Conservation (phyloP, 2,888 invertebrate genomes). For the Panorpa germanica region DNA sequence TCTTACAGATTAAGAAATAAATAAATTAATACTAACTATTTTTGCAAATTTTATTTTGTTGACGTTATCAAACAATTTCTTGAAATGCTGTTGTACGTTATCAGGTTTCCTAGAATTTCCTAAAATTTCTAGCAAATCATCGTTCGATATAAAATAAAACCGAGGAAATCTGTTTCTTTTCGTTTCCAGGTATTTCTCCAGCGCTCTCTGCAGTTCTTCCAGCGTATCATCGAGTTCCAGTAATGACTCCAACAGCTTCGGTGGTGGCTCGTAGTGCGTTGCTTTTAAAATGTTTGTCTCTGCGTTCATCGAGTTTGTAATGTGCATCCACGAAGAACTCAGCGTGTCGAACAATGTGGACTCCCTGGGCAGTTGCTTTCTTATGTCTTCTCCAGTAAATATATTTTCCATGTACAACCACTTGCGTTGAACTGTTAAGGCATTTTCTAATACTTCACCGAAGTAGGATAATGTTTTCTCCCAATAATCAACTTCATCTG, state of each 20-base stretch:
- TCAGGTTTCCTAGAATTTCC: constrained; percentile 74
- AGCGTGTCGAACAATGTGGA: constrained; percentile 54
- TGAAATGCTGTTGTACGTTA: constrained; percentile 66
- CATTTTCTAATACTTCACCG: constrained; percentile 61
- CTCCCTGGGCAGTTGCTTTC: constrained; percentile 63
- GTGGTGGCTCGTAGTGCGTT: constrained; percentile 36
- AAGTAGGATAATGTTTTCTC: constrained; percentile 67
- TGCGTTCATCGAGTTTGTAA: constrained; percentile 28
- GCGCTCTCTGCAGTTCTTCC: constrained; percentile 61
- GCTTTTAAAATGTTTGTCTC: constrained; percentile 36
- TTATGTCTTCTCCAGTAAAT: constrained; percentile 72
- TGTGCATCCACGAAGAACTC: constrained; percentile 48
- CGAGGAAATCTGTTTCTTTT: constrained; percentile 77
- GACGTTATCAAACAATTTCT: constrained; percentile 77
- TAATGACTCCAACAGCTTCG: constrained; percentile 43
- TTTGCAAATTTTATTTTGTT: constrained; percentile 49
- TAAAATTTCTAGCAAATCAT: constrained; percentile 55
- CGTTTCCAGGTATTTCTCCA: constrained; percentile 74
- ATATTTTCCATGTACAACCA: constrained; percentile 82
- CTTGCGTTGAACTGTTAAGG: constrained; percentile 64
- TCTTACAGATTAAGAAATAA: not conserved
- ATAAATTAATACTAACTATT: constrained; percentile 26
- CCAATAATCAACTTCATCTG: constrained; percentile 69
- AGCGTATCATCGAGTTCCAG: constrained; percentile 54
- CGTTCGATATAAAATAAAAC: constrained; percentile 69